phyloP scores from a whole-genome alignment of 2,797 vertebrate species.

The Melanotaenia boesemani region DNA sequence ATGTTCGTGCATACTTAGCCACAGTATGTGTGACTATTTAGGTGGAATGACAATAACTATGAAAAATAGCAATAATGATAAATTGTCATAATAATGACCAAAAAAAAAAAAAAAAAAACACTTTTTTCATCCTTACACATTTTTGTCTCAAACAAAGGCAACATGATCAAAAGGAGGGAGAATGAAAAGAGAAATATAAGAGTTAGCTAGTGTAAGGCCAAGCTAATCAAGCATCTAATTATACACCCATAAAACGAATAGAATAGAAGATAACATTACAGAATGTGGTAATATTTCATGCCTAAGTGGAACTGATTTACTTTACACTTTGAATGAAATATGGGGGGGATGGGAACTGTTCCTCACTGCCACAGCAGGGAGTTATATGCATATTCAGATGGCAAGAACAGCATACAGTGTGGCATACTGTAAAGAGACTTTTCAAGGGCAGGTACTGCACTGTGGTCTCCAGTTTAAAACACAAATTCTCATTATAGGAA shows the following conservation, averaged over 20 bases:
- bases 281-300: slow-evolving; percentile 56
- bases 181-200: slow-evolving; percentile 31
- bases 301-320: slow-evolving; percentile 55
- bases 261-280: slow-evolving; percentile 46
- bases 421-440: slow-evolving; percentile 44
- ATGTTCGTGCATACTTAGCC: no score
- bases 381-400: slow-evolving; percentile 58
- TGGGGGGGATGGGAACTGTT: slow-evolving; percentile 68
- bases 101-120: slow-evolving; percentile 4
- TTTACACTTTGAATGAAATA: slow-evolving; percentile 53
- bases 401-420: slow-evolving; percentile 45
- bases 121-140: slow-evolving; percentile 13
- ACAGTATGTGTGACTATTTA: no score
- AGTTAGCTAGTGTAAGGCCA: slow-evolving; percentile 44
- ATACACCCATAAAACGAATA: slow-evolving; percentile 51
- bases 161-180: slow-evolving; percentile 17
- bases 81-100: background rate
- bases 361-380: slow-evolving; percentile 55
- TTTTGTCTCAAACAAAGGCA: slow-evolving; percentile 38
- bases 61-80: no score
- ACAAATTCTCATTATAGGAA: background rate
- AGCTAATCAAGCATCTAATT: slow-evolving; percentile 69
- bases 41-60: no score
- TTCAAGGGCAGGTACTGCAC: slow-evolving; percentile 52
- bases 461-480: slow-evolving; percentile 19